A percentile compares a stretch with the other conserved stretches of the same genome.
Conservation (phyloP, 2,888 invertebrate species). For the Orthosia incerta region DNA sequence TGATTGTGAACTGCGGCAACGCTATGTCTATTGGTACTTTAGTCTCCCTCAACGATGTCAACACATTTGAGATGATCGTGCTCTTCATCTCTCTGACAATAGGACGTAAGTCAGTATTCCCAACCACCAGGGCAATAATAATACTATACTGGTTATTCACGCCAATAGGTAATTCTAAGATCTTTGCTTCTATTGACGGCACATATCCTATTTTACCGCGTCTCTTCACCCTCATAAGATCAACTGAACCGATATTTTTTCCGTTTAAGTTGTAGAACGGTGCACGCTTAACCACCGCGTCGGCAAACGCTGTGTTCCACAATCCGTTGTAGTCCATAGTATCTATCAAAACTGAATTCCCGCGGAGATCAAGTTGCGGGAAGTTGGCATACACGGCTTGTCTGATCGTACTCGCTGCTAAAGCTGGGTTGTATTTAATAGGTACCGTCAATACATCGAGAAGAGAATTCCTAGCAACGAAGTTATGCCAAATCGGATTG, state of each 20-base stretch:
- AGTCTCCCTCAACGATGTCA: constrained; percentile 32
- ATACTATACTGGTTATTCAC: constrained; percentile 54
- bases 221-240: constrained; percentile 56
- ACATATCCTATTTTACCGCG: constrained; percentile 52
- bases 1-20: constrained; percentile 57
- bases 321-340: constrained; percentile 62
- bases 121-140: constrained; percentile 49
- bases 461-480: constrained; percentile 39
- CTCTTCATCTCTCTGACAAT: neutral
- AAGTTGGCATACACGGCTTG: constrained; percentile 14
- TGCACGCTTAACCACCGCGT: constrained; percentile 45
- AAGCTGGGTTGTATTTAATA: constrained; percentile 28
- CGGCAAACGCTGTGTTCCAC: constrained; percentile 57
- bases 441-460: constrained; percentile 48
- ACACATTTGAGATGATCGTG: constrained; percentile 11
- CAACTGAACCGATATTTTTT: constrained; percentile 50
- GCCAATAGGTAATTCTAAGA: constrained; percentile 66
- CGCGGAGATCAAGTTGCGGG: constrained; percentile 33
- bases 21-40: constrained; percentile 54
- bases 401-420: constrained; percentile 36
- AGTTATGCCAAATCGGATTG: constrained; percentile 47
- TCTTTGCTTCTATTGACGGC: constrained; percentile 38
- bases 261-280: constrained; percentile 53
- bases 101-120: constrained; percentile 3
- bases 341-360: constrained; percentile 59